Percentiles rank a stretch among this genome's conserved stretches.
Conservation (phyloP, 2,113 vertebrate species). For the Pardalotus punctatus region DNA sequence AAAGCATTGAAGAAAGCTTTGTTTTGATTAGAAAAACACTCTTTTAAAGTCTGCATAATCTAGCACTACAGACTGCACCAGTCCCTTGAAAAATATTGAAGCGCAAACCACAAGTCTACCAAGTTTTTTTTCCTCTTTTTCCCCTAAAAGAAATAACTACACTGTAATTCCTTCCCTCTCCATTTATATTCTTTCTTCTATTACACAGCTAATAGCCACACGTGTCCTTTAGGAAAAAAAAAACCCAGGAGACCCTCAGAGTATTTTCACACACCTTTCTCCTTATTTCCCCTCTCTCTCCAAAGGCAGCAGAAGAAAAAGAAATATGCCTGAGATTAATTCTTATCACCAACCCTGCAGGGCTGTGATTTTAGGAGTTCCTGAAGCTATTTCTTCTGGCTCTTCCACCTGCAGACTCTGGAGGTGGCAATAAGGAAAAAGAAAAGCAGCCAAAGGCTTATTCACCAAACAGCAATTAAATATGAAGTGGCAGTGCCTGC, state of each 20-base stretch:
- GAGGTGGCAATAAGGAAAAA: not conserved
- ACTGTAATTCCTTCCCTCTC: not conserved
- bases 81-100: not conserved
- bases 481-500: not conserved
- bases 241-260: not conserved
- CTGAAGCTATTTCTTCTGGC: not conserved
- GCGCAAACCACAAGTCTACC: not conserved
- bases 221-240: not conserved
- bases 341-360: not conserved
- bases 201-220: not conserved
- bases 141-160: not conserved
- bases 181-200: not conserved
- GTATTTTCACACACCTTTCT: not conserved
- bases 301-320: not conserved
- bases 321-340: not conserved
- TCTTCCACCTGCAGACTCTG: not conserved
- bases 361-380: not conserved
- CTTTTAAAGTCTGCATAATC: not conserved
- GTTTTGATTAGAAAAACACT: not conserved
- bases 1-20: not conserved
- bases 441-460: not conserved
- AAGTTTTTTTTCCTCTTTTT: not conserved
- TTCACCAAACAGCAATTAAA: not conserved
- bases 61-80: not conserved
- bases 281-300: not conserved